phyloP scores from a whole-genome alignment of 2,888 invertebrate genomes.

The Acleris holmiana region DNA sequence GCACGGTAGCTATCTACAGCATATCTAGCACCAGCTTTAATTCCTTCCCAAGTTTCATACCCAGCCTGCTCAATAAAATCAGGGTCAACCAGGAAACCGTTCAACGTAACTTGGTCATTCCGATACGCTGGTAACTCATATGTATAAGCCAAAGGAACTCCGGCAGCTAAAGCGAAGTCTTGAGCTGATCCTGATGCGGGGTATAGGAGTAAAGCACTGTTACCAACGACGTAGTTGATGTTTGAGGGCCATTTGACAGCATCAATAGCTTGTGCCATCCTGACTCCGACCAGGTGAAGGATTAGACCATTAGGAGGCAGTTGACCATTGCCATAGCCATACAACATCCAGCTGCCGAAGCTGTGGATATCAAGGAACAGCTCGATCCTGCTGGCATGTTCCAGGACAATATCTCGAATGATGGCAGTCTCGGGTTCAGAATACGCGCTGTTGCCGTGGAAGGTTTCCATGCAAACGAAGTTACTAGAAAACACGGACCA shows the following conservation, averaged over 20 bases:
- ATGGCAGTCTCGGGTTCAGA: conserved; percentile 87
- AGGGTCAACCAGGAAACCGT: conserved; percentile 84
- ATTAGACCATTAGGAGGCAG: conserved; percentile 76
- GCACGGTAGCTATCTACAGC: conserved; percentile 49
- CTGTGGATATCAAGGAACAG: conserved; percentile 90
- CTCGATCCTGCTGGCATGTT: conserved; percentile 75
- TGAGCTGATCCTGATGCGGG: conserved; percentile 86
- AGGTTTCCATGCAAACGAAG: conserved; percentile 84
- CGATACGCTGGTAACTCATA: conserved; percentile 83
- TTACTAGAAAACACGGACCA: conserved; percentile 85
- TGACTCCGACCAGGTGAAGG: conserved; percentile 66
- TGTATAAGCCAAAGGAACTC: conserved; percentile 83
- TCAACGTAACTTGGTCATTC: conserved; percentile 57
- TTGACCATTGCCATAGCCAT: conserved; percentile 63
- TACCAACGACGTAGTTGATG: conserved; percentile 78
- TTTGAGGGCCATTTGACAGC: conserved; percentile 69
- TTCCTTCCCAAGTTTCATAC: conserved; percentile 85
- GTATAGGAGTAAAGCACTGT: conserved; percentile 76
- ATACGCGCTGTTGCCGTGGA: conserved; percentile 85
- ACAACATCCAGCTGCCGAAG: conserved; percentile 86
- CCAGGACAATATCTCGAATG: conserved; percentile 82
- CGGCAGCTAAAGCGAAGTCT: conserved; percentile 84
- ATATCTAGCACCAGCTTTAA: conserved; percentile 79
- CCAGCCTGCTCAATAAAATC: conserved; percentile 83
- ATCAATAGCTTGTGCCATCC: conserved; percentile 74